These are phyloP conservation scores for Onychostoma macrolepis DNA, from an alignment of 2,113 vertebrate species.

Conservation along the genomic window DNA sequence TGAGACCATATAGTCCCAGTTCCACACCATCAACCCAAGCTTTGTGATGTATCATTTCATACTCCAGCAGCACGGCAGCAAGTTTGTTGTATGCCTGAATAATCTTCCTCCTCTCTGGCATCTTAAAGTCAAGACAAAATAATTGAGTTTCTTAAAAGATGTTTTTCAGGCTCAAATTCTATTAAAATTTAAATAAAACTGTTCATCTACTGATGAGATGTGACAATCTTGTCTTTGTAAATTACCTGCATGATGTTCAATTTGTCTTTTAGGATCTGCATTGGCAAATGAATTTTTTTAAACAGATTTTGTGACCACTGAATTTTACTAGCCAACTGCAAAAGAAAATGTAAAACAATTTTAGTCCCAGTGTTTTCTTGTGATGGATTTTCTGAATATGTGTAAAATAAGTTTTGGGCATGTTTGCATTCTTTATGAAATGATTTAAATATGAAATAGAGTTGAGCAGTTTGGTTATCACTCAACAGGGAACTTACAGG, in stretches of 20 bases:
- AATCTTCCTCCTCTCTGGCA: slow-evolving; percentile 75
- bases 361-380: background rate
- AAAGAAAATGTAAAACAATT: slow-evolving; percentile 33
- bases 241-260: slow-evolving; percentile 76
- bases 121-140: slow-evolving; percentile 62
- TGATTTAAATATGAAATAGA: background rate
- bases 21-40: slow-evolving; percentile 77
- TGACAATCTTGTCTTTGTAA: background rate
- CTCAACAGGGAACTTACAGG: slow-evolving; percentile 69
- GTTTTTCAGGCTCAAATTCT: background rate
- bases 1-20: slow-evolving; percentile 67
- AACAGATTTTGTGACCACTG: slow-evolving; percentile 84
- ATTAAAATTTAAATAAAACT: background rate
- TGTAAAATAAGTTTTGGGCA: background rate
- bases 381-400: background rate
- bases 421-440: background rate
- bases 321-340: slow-evolving; percentile 80
- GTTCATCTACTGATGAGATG: background rate
- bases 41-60: slow-evolving; percentile 78
- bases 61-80: slow-evolving; percentile 78
- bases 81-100: slow-evolving; percentile 80
- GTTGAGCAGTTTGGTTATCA: background rate
- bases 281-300: slow-evolving; percentile 81
- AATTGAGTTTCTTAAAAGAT: background rate
- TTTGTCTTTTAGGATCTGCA: slow-evolving; percentile 81